phyloP scores from a whole-genome alignment of 2,888 invertebrate species.

The Sclerodermus sp. region DNA sequence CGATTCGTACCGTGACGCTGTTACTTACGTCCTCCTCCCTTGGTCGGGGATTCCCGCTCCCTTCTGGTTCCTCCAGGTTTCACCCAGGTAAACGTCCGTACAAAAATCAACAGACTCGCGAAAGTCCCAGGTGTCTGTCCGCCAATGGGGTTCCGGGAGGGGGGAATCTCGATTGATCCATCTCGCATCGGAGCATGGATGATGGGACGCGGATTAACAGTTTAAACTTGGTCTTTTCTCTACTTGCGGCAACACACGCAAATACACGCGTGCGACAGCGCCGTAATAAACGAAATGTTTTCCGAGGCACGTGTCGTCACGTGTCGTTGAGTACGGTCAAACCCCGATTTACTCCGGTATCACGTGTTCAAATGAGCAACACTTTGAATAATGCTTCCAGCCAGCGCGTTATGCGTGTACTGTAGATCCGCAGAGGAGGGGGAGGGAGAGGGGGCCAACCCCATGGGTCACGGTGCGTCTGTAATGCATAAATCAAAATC shows the following conservation, averaged over 20 bases:
- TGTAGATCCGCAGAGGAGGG: not conserved
- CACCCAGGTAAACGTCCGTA: too few relatives aligned
- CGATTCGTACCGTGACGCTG: too few relatives aligned
- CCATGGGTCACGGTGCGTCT: slow-evolving; percentile 25
- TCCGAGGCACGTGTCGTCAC: slow-evolving; percentile 48
- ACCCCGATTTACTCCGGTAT: slow-evolving; percentile 40
- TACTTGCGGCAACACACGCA: not conserved
- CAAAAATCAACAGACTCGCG: too few relatives aligned
- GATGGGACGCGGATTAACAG: not conserved
- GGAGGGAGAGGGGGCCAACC: slow-evolving; percentile 8
- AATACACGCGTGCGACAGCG: not conserved
- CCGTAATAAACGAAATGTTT: not conserved
- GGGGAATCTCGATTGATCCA: too few relatives aligned
- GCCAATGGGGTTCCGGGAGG: too few relatives aligned
- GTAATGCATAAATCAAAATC: slow-evolving; percentile 39
- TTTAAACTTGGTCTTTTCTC: not conserved
- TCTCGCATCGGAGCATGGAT: not conserved
- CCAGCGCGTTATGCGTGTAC: slow-evolving; percentile 14
- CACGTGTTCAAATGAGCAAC: slow-evolving; percentile 49
- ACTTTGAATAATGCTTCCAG: slow-evolving; percentile 46
- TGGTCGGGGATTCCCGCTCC: too few relatives aligned
- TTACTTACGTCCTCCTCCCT: too few relatives aligned
- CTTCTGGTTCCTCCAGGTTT: too few relatives aligned
- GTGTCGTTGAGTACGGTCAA: slow-evolving; percentile 49
- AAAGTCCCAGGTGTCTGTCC: too few relatives aligned